A percentile compares a stretch with the other conserved stretches of the same genome.
These are phyloP conservation scores for Temnothorax ravouxi DNA, from an alignment of 2,888 invertebrate genomes.

Conservation along the genomic window DNA sequence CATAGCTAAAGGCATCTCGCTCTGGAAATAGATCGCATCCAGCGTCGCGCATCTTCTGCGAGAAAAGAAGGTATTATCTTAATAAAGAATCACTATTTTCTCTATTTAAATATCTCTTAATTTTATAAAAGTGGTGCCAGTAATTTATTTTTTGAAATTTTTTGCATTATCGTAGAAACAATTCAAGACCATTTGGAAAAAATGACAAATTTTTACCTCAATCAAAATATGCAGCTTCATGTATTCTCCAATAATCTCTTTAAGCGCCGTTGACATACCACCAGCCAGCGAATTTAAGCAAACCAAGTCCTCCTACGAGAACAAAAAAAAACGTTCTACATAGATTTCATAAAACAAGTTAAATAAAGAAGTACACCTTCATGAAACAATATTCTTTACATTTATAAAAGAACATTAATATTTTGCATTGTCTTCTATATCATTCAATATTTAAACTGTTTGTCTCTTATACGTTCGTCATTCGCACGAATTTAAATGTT, in stretches of 20 bases:
- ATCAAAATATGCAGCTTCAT: conserved; percentile 89
- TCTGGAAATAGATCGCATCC: conserved; percentile 95
- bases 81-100: neutral
- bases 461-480: neutral
- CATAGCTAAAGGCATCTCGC: conserved; percentile 91
- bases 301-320: conserved; percentile 85
- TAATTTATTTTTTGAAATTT: neutral
- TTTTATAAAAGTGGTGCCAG: neutral
- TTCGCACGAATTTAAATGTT: neutral
- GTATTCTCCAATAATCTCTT: conserved; percentile 88
- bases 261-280: conserved; percentile 89
- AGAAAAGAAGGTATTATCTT: neutral
- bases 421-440: neutral
- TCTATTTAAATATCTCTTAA: neutral
- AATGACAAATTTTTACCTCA: conserved; percentile 86
- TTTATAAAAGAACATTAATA: neutral
- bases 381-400: neutral
- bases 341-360: neutral
- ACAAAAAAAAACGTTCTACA: neutral
- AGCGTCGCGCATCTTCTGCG: conserved; percentile 87
- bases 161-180: neutral
- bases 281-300: conserved; percentile 84
- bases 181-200: conserved; percentile 32
- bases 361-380: neutral
- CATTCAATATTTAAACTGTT: neutral